phyloP scores from a whole-genome alignment of 2,797 vertebrate species.

The Euthynnus affinis region DNA sequence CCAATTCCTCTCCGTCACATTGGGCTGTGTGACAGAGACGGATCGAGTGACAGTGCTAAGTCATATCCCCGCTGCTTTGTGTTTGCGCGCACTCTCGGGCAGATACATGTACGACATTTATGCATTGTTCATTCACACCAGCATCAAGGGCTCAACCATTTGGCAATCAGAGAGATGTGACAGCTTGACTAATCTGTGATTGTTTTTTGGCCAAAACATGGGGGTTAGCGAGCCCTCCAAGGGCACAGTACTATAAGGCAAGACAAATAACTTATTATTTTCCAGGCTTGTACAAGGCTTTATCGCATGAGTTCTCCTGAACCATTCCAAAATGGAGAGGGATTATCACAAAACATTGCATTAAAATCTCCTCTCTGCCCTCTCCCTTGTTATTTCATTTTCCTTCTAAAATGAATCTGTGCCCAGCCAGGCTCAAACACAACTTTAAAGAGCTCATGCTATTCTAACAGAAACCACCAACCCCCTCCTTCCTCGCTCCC shows the following conservation, averaged over 20 bases:
- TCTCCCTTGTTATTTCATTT: slow-evolving; percentile 82
- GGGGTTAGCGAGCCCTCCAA: slow-evolving; percentile 73
- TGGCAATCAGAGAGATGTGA: slow-evolving; percentile 79
- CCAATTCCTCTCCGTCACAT: slow-evolving; percentile 54
- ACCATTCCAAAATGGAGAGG: slow-evolving; percentile 83
- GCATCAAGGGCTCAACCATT: slow-evolving; percentile 74
- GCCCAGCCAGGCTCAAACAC: slow-evolving; percentile 81
- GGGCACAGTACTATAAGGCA: slow-evolving; percentile 75
- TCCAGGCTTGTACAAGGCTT: slow-evolving; percentile 81
- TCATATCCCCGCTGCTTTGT: slow-evolving; percentile 48
- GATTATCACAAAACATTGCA: slow-evolving; percentile 84
- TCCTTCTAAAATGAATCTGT: slow-evolving; percentile 81
- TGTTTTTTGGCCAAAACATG: slow-evolving; percentile 79
- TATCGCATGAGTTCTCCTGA: slow-evolving; percentile 82
- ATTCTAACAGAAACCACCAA: slow-evolving; percentile 70
- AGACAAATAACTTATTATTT: slow-evolving; percentile 85
- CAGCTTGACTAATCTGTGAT: slow-evolving; percentile 83
- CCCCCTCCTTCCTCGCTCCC: slow-evolving; percentile 54
- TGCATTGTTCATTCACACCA: slow-evolving; percentile 69
- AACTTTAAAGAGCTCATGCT: slow-evolving; percentile 80
- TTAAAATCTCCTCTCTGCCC: slow-evolving; percentile 80
- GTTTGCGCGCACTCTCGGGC: slow-evolving; percentile 44
- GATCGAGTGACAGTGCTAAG: slow-evolving; percentile 57
- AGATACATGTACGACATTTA: slow-evolving; percentile 65
- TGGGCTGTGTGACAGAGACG: slow-evolving; percentile 50